Evolutionary conservation across 2,888 invertebrate species (phyloP).

Genomic region (Drosophila limbata): DNA sequence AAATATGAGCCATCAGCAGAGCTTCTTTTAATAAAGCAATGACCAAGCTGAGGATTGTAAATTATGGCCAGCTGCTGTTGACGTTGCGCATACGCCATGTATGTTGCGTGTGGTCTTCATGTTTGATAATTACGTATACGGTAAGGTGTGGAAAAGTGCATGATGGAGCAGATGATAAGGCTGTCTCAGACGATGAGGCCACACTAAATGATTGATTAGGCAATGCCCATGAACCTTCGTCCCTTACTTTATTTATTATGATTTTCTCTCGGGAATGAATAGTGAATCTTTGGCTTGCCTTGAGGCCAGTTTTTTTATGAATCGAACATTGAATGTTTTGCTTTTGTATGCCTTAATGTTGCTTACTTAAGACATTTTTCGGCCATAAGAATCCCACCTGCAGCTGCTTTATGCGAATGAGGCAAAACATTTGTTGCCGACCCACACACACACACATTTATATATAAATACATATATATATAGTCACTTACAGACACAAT

Average conservation of each 20-base stretch:
- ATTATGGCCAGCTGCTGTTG: slow-evolving; percentile 27
- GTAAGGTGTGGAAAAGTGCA: slow-evolving; percentile 33
- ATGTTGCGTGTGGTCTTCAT: slow-evolving; percentile 5
- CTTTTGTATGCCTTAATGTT: slow-evolving; percentile 49
- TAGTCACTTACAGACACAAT: neutral
- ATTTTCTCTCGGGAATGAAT: slow-evolving; percentile 8
- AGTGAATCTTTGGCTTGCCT: slow-evolving; percentile 5
- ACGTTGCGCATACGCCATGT: slow-evolving; percentile 47
- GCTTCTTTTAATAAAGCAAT: slow-evolving; percentile 27
- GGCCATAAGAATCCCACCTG: slow-evolving; percentile 37
- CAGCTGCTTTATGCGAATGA: slow-evolving; percentile 59
- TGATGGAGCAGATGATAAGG: slow-evolving; percentile 33
- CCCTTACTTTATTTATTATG: slow-evolving; percentile 8
- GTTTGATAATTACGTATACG: slow-evolving; percentile 4
- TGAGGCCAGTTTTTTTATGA: slow-evolving; percentile 20
- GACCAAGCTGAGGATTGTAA: slow-evolving; percentile 9
- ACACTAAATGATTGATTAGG: slow-evolving; percentile 26
- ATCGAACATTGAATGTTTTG: slow-evolving; percentile 15
- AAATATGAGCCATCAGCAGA: slow-evolving; percentile 71
- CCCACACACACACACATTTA: slow-evolving; percentile 22
- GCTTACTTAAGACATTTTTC: slow-evolving; percentile 72
- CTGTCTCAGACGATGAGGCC: slow-evolving; percentile 3
- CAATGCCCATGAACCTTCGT: slow-evolving; percentile 9
- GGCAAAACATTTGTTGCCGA: slow-evolving; percentile 64
- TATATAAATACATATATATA: neutral